Evolutionary conservation across 1,140 invertebrate genomes (phyloP).

Genomic region (Penaeus vannamei): DNA sequence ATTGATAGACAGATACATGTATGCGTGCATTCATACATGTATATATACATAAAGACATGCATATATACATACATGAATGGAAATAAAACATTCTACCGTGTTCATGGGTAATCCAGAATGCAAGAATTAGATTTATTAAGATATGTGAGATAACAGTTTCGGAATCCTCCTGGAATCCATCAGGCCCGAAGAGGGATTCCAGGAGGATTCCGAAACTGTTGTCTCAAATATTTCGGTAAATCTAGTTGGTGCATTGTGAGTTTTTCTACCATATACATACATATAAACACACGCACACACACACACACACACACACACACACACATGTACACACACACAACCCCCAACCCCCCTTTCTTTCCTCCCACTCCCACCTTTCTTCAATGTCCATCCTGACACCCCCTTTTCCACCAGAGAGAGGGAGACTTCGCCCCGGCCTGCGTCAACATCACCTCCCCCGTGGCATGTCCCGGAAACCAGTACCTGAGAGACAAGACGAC

Average conservation of each 20-base stretch:
- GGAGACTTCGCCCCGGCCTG: constrained; percentile 74
- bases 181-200: no score
- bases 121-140: no score
- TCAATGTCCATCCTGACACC: not conserved
- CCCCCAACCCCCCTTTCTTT: not conserved
- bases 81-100: no score
- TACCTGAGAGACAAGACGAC: constrained; percentile 80
- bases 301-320: not conserved
- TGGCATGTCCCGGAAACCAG: constrained; percentile 71
- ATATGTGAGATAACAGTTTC: no score
- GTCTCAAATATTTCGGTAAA: no score
- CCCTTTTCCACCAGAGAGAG: constrained; percentile 53
- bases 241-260: no score
- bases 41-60: not conserved
- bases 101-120: no score
- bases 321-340: no score
- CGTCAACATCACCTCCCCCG: constrained; percentile 67
- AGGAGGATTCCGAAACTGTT: no score
- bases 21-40: not conserved
- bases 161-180: no score
- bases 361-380: not conserved
- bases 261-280: no score
- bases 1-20: not conserved
- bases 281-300: no score
- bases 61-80: not conserved